These are phyloP conservation scores for Semnornis frantzii DNA, from an alignment of 2,113 vertebrate species.

Conservation along the genomic window DNA sequence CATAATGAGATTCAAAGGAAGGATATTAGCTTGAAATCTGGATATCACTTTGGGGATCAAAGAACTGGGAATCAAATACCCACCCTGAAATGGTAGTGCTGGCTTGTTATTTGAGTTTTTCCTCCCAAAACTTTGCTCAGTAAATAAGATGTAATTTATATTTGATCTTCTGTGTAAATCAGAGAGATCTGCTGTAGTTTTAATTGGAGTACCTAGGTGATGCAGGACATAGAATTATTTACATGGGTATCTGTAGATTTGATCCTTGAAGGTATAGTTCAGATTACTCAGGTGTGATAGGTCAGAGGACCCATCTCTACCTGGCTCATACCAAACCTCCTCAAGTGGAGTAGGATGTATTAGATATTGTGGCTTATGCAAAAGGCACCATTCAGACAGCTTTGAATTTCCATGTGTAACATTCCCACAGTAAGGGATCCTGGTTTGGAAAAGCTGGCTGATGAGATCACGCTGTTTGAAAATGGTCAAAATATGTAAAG, in stretches of 20 bases:
- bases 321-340: background rate
- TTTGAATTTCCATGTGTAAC: background rate
- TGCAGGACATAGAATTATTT: background rate
- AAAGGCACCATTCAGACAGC: background rate
- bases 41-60: accelerated
- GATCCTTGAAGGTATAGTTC: background rate
- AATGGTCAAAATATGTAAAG: background rate
- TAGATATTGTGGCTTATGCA: background rate
- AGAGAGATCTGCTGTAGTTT: background rate
- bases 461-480: background rate
- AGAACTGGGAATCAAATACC: background rate
- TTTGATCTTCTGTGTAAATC: background rate
- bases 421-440: background rate
- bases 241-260: background rate
- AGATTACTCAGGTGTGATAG: background rate
- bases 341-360: background rate
- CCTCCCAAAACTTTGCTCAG: background rate
- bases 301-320: background rate
- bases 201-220: background rate
- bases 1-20: background rate
- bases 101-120: background rate
- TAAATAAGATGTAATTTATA: background rate
- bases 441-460: background rate
- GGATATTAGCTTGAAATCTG: background rate
- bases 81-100: background rate